Evolutionary conservation across 2,888 invertebrate genomes (phyloP).

Genomic region (Peribatodes rhomboidaria): DNA sequence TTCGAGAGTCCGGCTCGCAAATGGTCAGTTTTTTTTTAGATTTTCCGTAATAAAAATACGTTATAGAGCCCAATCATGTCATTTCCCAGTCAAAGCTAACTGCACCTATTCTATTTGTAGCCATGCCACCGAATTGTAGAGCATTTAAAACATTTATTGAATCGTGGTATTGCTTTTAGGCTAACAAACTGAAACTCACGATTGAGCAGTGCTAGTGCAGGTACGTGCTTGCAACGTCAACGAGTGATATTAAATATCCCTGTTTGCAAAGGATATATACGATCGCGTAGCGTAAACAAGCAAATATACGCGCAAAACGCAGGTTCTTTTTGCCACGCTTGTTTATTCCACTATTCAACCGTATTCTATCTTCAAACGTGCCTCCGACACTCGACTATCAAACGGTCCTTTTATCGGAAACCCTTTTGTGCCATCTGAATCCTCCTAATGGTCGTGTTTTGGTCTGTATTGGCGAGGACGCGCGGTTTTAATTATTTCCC

Average conservation of each 20-base stretch:
- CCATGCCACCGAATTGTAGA: too few relatives aligned
- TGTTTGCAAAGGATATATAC: background rate
- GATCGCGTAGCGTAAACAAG: background rate
- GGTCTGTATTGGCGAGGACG: slow-evolving; percentile 73
- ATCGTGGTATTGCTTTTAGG: too few relatives aligned
- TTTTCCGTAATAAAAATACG: too few relatives aligned
- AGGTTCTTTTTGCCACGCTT: slow-evolving; percentile 11
- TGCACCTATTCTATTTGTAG: too few relatives aligned
- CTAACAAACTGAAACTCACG: too few relatives aligned
- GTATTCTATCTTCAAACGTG: slow-evolving; percentile 37
- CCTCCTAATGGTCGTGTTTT: slow-evolving; percentile 82
- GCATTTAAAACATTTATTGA: too few relatives aligned
- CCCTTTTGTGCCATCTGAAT: slow-evolving; percentile 75
- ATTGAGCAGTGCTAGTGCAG: too few relatives aligned
- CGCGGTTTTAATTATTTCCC: slow-evolving; percentile 86
- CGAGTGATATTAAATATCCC: too few relatives aligned
- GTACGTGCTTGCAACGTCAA: background rate
- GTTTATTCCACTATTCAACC: slow-evolving; percentile 36
- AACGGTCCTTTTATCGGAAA: slow-evolving; percentile 77
- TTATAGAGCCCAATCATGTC: too few relatives aligned
- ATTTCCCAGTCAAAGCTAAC: too few relatives aligned
- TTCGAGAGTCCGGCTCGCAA: too few relatives aligned
- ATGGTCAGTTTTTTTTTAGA: too few relatives aligned
- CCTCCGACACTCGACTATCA: slow-evolving; percentile 52
- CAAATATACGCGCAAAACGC: background rate